phyloP scores from a whole-genome alignment of 2,113 vertebrate genomes.

The Hydropotes inermis region DNA sequence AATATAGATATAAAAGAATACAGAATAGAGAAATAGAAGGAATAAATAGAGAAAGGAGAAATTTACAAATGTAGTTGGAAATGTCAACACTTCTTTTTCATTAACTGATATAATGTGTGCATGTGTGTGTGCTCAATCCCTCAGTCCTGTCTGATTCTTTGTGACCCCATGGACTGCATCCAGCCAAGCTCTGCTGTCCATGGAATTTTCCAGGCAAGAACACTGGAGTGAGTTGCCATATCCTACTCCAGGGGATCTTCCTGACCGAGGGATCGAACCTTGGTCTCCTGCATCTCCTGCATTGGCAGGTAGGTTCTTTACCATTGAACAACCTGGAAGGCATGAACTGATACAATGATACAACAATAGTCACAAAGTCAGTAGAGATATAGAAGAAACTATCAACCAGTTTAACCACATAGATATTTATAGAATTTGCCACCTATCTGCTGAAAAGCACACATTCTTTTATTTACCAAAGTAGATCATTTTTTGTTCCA shows the following conservation, averaged over 20 bases:
- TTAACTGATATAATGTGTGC: not conserved
- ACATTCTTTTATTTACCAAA: not conserved
- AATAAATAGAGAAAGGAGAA: not conserved
- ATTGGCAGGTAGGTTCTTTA: not conserved
- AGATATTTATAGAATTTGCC: not conserved
- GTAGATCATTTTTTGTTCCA: not conserved
- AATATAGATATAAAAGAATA: not conserved
- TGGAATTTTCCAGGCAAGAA: not conserved
- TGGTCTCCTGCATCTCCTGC: not conserved
- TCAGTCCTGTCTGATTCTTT: not conserved
- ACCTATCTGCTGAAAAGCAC: not conserved
- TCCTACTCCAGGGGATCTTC: not conserved
- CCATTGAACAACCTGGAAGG: not conserved
- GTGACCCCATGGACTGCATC: not conserved
- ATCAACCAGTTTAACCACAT: not conserved
- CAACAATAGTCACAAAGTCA: not conserved
- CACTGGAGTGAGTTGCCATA: not conserved
- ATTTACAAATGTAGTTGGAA: not conserved
- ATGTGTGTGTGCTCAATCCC: not conserved
- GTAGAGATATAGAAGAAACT: not conserved
- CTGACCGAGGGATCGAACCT: not conserved
- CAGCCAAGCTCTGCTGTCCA: not conserved
- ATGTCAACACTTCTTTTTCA: not conserved
- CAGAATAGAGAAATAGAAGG: not conserved
- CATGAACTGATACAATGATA: not conserved